Percentiles rank a stretch among this genome's conserved stretches.
Conservation (phyloP, 2,113 vertebrate species). For the Tupaia chinensis region DNA sequence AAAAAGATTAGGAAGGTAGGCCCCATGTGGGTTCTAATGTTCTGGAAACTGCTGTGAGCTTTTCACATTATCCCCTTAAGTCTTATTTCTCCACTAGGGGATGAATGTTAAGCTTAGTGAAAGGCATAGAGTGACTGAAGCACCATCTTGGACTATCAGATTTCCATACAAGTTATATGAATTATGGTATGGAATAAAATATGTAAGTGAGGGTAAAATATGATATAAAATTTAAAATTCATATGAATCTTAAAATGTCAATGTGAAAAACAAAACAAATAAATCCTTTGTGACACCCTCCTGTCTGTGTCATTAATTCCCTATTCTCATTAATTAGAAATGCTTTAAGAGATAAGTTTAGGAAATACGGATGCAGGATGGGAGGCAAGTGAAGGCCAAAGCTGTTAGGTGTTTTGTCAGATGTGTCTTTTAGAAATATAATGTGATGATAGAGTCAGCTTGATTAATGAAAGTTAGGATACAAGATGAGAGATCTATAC, state of each 20-base stretch:
- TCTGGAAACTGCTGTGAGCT: background rate
- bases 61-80: background rate
- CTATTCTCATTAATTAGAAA: background rate
- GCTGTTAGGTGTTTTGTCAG: background rate
- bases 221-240: background rate
- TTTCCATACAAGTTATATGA: background rate
- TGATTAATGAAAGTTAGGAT: background rate
- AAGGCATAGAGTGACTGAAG: background rate
- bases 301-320: background rate
- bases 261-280: background rate
- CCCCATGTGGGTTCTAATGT: background rate
- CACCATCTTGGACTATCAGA: background rate
- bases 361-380: rapidly evolving
- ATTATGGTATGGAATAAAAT: background rate
- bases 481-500: too few species aligned
- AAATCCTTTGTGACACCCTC: background rate
- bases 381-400: background rate
- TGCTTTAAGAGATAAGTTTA: background rate
- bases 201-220: background rate
- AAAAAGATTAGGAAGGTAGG: background rate
- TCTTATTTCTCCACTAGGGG: rapidly evolving
- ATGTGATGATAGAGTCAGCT: background rate
- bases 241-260: background rate
- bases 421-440: background rate
- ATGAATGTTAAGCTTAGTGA: background rate